These are phyloP conservation scores for Oasisia sp. DNA, from an alignment of 2,888 invertebrate species.

Conservation along the genomic window DNA sequence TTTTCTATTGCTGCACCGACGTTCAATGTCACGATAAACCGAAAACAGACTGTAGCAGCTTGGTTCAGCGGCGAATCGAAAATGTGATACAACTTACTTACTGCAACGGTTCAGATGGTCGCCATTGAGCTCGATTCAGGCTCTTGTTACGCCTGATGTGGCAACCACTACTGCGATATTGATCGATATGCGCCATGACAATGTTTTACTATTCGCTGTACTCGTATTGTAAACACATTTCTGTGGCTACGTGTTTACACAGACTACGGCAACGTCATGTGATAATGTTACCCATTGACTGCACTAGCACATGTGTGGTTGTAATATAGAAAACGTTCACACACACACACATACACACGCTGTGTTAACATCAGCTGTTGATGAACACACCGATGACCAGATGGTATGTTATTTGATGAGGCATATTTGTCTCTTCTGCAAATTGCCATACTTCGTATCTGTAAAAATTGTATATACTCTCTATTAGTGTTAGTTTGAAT, in stretches of 20 bases:
- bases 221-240: neutral
- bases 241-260: neutral
- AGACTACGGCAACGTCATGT: neutral
- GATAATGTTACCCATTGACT: neutral
- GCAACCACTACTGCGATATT: neutral
- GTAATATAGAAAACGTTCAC: constrained; percentile 1
- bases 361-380: neutral
- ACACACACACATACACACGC: neutral
- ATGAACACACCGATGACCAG: neutral
- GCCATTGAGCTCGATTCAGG: neutral
- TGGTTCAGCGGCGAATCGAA: neutral
- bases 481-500: neutral
- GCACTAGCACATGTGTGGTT: neutral
- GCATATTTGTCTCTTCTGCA: neutral
- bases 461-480: constrained; percentile 3
- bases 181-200: neutral
- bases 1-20: neutral
- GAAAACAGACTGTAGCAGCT: neutral
- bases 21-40: neutral
- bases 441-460: neutral
- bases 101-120: neutral
- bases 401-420: neutral
- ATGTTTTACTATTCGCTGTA: neutral
- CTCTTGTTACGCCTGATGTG: neutral
- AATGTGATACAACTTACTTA: neutral